Evolutionary conservation across 2,113 vertebrate genomes (phyloP), one percentile per base, ranked within the genome.

Genomic region (Haemorhous mexicanus): DNA sequence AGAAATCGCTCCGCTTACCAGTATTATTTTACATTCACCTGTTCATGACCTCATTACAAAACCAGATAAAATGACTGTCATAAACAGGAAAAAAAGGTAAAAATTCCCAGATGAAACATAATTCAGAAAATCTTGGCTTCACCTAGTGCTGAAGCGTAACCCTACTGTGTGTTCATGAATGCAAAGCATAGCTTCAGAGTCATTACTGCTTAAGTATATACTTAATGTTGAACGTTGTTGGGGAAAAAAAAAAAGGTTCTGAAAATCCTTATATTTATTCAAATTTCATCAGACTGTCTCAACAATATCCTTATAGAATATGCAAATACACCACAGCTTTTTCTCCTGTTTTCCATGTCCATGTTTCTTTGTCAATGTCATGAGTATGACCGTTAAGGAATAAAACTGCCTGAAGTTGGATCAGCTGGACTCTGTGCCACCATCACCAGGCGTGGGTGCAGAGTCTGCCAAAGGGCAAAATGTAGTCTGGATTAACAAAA

Each of bases 21-120:
- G 97, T 97, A 97, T 98, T 98, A 97, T 98, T 98, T 98, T 97
- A 98, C 97, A 97, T 97, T 98, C 97, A 98, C 97, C 97, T 98
- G 97, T 97, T 97, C 96, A 97, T 98, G 98, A 98, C 97, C 97
- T 98, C 97, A 98, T 98, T 98, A 98, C 94, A 96, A 98, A 98
- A 97, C 94, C 94, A 97, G 98, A 98, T 97, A 97, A 98, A 98
- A 98, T 97, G 97, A 97, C 97, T 98, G 97, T 97, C 97, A 98
- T 98, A 98, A 98, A 98, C 97, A 98, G 97, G 92, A 93, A 91
- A 92, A 95, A 97, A 98, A 97, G 96, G 97, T 97, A 98, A 97
- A 98, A 98, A 98, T 97, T 97, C 97, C 97, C 97, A 96, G 96
- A 96, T 97, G 97, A 97, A 98, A 97, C 97, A 97, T 97, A 98